Conservation (phyloP, 2,113 vertebrate genomes). For the Melanerpes formicivorus region DNA sequence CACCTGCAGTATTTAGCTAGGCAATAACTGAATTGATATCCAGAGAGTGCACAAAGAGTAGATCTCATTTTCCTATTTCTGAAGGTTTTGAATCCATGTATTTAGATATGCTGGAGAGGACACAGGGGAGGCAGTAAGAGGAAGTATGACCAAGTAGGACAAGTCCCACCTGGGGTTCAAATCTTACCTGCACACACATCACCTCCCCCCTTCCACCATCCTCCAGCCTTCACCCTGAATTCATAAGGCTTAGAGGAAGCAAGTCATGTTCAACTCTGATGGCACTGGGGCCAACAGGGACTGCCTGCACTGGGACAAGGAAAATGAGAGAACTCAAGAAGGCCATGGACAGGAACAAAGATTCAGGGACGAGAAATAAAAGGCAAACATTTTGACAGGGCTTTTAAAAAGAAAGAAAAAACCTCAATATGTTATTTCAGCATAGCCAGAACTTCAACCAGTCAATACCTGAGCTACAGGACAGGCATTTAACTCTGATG, state of each 20-base stretch:
- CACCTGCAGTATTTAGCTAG: not conserved
- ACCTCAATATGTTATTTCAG: not conserved
- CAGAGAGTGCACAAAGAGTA: not conserved
- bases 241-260: not conserved
- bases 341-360: not conserved
- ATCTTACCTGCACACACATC: not conserved
- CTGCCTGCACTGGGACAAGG: no score
- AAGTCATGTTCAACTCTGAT: not conserved
- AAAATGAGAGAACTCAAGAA: not conserved
- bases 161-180: not conserved
- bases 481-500: not conserved
- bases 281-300: fast-evolving
- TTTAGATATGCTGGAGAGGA: not conserved
- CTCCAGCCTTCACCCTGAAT: not conserved
- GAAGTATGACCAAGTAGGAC: not conserved
- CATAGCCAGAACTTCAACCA: not conserved
- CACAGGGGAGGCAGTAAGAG: no score
- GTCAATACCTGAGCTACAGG: not conserved
- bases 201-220: not conserved
- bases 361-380: not conserved
- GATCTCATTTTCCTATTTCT: not conserved
- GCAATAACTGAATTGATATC: not conserved
- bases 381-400: not conserved
- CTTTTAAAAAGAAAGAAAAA: no score
- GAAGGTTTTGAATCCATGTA: not conserved